Evolutionary conservation across 2,888 invertebrate genomes (phyloP), one percentile per base, ranked within the genome.

Genomic region (Aleiodes alternator): DNA sequence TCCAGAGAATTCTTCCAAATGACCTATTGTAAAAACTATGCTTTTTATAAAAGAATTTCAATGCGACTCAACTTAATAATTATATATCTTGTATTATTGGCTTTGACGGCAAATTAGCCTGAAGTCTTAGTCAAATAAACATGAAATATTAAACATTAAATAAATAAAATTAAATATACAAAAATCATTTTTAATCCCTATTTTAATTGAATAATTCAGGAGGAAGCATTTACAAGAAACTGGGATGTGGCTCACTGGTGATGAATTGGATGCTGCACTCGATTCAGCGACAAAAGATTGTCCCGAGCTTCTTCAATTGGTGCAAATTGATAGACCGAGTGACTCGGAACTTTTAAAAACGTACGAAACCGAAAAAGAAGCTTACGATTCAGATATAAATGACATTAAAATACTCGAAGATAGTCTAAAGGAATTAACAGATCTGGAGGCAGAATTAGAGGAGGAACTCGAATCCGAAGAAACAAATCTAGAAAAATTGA

Each of bases 231-330:
- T 89, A 38, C 74, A 85, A 78, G 77, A 82, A 16, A 81, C 81
- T 23, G 83, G 80, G 0, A 79, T 82, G 71, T 87, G 87, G 86
- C 72, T 87, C 0, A 75, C 82, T 31, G 86, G 83, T 1, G 59
- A 80, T 14, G 84, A 86, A 80, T 78, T 89, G 72, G 86, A 88
- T 76, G 48, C 70, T 2, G 82, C 83, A 23, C 72, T 89, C 3
- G 80, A 80, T 34, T 80, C 85, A 72, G 84, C 81, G 4, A 82
- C 83, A 0, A 77, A 76, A 73, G 79, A 87, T 72, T 84, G 81
- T 76, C 87, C 88, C 4, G 85, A 87, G 50, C 75, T 89, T 50
- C 77, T 85, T 53, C 78, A 83, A 50, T 78, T 85, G 8, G 59
- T 84, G 23, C 69, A 78, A 43, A 76, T 80, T 1, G 81, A 86